Conservation (phyloP, 1,140 invertebrate genomes). For the Dendroctonus ponderosae region DNA sequence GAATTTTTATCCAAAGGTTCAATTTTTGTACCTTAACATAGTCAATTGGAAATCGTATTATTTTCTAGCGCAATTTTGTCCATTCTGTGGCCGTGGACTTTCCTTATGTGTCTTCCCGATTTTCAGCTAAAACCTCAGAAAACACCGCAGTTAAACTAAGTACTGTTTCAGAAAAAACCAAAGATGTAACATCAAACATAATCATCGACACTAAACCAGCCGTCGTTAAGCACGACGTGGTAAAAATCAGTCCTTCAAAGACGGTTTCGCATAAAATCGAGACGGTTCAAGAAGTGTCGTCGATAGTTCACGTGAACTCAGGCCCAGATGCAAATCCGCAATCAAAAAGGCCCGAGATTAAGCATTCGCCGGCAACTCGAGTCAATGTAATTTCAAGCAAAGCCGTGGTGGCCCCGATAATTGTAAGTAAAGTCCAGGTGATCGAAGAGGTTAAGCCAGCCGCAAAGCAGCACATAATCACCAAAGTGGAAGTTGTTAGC, state of each 20-base stretch:
- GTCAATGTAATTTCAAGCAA: no score
- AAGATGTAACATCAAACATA: conserved; percentile 47
- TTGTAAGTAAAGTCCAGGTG: conserved; percentile 50
- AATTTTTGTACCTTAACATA: no score
- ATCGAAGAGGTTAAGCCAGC: conserved; percentile 46
- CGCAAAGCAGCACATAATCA: conserved; percentile 54
- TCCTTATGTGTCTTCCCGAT: no score
- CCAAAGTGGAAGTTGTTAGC: conserved; percentile 59
- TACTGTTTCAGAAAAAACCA: conserved; percentile 33
- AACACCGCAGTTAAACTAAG: no score
- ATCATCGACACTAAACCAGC: conserved; percentile 59
- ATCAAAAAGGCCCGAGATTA: conserved; percentile 51
- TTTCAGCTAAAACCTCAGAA: no score
- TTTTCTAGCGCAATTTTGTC: no score
- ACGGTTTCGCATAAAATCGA: conserved; percentile 52
- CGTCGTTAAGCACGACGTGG: conserved; percentile 45
- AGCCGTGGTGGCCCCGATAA: conserved; percentile 48
- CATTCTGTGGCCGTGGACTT: no score
- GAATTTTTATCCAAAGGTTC: no score
- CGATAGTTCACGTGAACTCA: conserved; percentile 41
- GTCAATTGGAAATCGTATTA: no score
- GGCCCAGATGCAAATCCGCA: no score
- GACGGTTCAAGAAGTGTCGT: conserved; percentile 42
- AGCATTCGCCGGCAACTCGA: conserved; percentile 51
- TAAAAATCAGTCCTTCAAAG: conserved; percentile 61